A percentile compares a stretch with the other conserved stretches of the same genome.
Evolutionary conservation across 2,888 invertebrate species (phyloP).

Genomic region (Pseudoips prasinana): DNA sequence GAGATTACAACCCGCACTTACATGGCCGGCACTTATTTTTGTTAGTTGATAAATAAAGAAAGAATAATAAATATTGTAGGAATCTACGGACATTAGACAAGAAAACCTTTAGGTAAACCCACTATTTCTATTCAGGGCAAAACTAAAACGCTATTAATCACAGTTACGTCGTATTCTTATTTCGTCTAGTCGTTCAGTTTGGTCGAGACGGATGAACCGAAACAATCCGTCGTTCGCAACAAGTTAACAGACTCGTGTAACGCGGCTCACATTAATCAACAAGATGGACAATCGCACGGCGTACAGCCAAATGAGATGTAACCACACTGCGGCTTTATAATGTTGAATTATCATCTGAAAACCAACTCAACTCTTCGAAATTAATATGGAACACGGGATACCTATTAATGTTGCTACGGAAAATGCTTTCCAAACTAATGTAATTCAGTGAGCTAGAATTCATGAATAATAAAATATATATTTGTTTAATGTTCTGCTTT

Average conservation of each 20-base stretch:
- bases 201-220: constrained; percentile 42
- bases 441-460: too few species aligned
- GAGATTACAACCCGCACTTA: too few species aligned
- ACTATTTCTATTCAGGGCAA: constrained; percentile 1
- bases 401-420: not conserved
- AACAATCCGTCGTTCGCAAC: constrained; percentile 57
- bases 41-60: too few species aligned
- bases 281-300: constrained; percentile 45
- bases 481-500: too few species aligned
- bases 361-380: constrained; percentile 5
- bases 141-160: constrained; percentile 53
- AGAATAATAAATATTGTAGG: too few species aligned
- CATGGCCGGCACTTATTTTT: too few species aligned
- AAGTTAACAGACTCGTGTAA: constrained; percentile 53
- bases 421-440: constrained; percentile 4
- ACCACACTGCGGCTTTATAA: constrained; percentile 13
- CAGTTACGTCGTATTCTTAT: constrained; percentile 45
- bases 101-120: too few species aligned
- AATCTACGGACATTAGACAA: too few species aligned
- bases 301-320: constrained; percentile 37
- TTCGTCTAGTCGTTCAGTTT: constrained; percentile 38
- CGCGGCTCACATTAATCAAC: constrained; percentile 62
- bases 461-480: too few species aligned
- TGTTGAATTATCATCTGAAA: constrained; percentile 16
- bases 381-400: constrained; percentile 8